phyloP scores from a whole-genome alignment of 2,888 invertebrate species.

The Calliphora vomitoria region DNA sequence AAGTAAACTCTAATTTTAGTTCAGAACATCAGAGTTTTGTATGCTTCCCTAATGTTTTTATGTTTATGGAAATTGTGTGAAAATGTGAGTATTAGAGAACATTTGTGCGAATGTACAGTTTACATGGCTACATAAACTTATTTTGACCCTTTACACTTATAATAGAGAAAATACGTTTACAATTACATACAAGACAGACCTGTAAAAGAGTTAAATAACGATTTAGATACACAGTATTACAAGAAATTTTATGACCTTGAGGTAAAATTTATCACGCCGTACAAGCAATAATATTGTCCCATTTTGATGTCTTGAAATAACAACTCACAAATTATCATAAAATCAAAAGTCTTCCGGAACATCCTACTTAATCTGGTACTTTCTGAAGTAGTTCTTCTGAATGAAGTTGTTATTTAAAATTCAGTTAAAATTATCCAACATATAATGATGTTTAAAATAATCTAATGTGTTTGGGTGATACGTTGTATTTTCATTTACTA shows the following conservation, averaged over 20 bases:
- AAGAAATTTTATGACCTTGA: too few relatives aligned
- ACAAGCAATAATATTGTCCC: too few relatives aligned
- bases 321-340: too few relatives aligned
- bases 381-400: too few relatives aligned
- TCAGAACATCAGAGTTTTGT: too few relatives aligned
- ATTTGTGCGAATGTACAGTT: slow-evolving; percentile 14
- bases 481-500: slow-evolving; percentile 12
- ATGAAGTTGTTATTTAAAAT: neutral
- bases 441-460: neutral
- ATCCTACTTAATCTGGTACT: too few relatives aligned
- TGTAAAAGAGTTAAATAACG: neutral
- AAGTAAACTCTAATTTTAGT: too few relatives aligned
- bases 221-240: neutral
- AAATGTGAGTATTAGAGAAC: slow-evolving; percentile 6
- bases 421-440: neutral
- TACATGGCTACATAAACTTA: slow-evolving; percentile 27
- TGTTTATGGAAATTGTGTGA: neutral
- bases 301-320: too few relatives aligned
- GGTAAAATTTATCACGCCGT: too few relatives aligned
- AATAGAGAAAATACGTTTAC: slow-evolving; percentile 16
- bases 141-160: slow-evolving; percentile 42
- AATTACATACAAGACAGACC: neutral
- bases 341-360: too few relatives aligned
- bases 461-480: slow-evolving; percentile 15
- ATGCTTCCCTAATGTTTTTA: neutral